A percentile compares a stretch with the other conserved stretches of the same genome.
These are phyloP conservation scores for Rutpela maculata DNA, from an alignment of 2,888 invertebrate genomes.

Conservation along the genomic window DNA sequence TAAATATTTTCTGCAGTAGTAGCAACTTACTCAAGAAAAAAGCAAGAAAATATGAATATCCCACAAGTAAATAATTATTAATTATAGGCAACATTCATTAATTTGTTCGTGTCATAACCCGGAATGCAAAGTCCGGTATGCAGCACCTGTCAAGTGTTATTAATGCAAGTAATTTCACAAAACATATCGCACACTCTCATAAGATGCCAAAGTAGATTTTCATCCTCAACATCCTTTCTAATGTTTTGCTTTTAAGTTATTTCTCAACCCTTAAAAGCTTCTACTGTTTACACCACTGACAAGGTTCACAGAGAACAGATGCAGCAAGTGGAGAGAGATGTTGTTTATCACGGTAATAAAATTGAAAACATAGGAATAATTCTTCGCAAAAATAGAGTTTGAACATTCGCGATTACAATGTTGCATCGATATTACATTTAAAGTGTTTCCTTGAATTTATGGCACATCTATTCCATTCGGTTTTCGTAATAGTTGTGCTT, in stretches of 20 bases:
- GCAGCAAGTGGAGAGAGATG: conserved; percentile 22
- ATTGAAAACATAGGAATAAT: conserved; percentile 42
- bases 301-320: conserved; percentile 16
- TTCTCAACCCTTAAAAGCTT: conserved; percentile 10
- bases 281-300: conserved; percentile 3
- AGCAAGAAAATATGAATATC: too few species aligned
- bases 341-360: conserved; percentile 40
- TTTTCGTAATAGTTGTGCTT: conserved; percentile 22
- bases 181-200: conserved; percentile 7
- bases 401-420: conserved; percentile 40
- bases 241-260: conserved; percentile 17
- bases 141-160: not conserved
- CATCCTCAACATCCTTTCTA: not conserved
- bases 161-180: conserved; percentile 14
- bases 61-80: not conserved
- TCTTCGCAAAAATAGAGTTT: conserved; percentile 39
- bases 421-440: conserved; percentile 32
- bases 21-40: too few species aligned
- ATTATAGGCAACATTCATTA: too few species aligned
- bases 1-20: too few species aligned
- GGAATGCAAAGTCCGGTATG: not conserved
- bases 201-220: not conserved
- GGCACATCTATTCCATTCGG: conserved; percentile 16
- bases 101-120: too few species aligned
- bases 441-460: conserved; percentile 36